Percentiles rank a stretch among this genome's conserved stretches.
phyloP scores from a whole-genome alignment of 2,113 vertebrate genomes.

The Sarotherodon lohbergeri region DNA sequence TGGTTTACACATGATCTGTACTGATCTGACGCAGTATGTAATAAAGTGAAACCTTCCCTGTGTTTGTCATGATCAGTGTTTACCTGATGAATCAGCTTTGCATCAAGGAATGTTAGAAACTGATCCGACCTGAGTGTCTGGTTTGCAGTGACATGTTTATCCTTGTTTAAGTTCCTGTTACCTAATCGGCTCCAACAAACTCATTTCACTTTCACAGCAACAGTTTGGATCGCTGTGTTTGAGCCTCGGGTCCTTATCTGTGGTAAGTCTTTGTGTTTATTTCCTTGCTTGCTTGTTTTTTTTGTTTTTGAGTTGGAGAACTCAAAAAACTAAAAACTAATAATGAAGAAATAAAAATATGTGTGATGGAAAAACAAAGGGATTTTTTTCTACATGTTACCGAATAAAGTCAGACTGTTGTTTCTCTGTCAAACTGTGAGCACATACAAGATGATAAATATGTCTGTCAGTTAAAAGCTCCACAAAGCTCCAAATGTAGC shows the following conservation, averaged over 20 bases:
- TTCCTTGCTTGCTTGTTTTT: neutral
- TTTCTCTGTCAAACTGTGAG: neutral
- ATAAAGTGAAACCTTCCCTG: neutral
- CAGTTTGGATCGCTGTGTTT: fast-evolving
- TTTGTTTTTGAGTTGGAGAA: fast-evolving
- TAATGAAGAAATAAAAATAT: neutral
- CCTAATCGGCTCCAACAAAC: neutral
- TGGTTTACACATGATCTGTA: neutral
- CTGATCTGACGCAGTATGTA: neutral
- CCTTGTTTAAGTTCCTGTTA: neutral
- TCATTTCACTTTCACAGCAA: neutral
- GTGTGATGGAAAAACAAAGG: neutral
- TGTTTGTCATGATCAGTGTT: neutral
- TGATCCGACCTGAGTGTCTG: neutral
- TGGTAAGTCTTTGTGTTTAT: neutral
- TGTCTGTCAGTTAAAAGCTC: neutral
- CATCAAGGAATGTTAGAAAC: neutral
- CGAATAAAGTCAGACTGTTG: fast-evolving
- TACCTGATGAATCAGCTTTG: neutral
- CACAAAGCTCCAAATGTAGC: neutral
- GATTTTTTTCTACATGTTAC: neutral
- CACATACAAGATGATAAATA: fast-evolving
- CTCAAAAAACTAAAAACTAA: fast-evolving
- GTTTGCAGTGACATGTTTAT: neutral
- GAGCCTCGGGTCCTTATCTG: fast-evolving